Evolutionary conservation across 2,797 vertebrate species (phyloP).

Genomic region (Dromococcyx pavoninus): DNA sequence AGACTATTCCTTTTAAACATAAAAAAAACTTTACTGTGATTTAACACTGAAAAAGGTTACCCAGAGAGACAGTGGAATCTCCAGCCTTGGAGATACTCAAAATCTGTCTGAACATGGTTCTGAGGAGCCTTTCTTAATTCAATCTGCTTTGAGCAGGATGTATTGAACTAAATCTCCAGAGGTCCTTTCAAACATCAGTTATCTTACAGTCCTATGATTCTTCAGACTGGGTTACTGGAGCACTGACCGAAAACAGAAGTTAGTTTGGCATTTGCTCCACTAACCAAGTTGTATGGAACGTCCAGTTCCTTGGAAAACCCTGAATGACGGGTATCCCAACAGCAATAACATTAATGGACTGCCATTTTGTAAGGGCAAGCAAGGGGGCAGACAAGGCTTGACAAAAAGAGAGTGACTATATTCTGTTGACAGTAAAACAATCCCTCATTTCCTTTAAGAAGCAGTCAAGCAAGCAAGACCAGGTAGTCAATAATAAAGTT

Average conservation of each 20-base stretch:
- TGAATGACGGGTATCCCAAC: background rate
- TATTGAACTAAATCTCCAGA: background rate
- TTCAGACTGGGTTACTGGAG: background rate
- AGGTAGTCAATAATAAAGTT: background rate
- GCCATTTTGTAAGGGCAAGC: background rate
- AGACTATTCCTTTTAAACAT: background rate
- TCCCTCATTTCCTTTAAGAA: background rate
- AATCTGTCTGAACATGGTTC: background rate
- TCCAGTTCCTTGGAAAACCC: background rate
- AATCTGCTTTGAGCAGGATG: background rate
- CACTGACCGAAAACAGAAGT: background rate
- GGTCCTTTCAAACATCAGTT: background rate
- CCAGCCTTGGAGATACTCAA: background rate
- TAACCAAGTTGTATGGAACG: background rate
- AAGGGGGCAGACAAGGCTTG: background rate
- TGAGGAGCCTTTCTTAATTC: background rate
- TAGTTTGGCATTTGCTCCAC: background rate
- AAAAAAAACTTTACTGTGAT: background rate
- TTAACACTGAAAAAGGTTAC: background rate
- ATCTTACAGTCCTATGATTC: background rate
- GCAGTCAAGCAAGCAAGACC: background rate
- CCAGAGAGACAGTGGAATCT: background rate
- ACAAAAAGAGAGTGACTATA: background rate
- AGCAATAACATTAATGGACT: background rate
- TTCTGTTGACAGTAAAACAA: background rate